Base-by-base conservation (phyloP, 2,797 vertebrate species). In the Nasua narica region DNA sequence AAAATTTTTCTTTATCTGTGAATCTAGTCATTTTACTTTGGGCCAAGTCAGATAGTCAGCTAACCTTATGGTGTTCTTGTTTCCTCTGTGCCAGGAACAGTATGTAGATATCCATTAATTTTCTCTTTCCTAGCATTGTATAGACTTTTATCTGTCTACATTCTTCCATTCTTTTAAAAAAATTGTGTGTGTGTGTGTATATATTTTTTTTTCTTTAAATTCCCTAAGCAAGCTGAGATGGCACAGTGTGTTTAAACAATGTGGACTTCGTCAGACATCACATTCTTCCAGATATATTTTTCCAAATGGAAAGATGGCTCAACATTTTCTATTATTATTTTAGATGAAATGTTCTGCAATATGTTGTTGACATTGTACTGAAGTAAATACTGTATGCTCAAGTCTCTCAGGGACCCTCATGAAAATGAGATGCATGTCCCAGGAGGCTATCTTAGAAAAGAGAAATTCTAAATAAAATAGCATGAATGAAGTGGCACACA, bases 321-420 rank as follows among this genome's bases (percentile, higher is more conserved):
- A 98, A 97, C 95, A 90, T 97, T 97, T 97, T 98, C 96, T 98
- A 98, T 98, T 98, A 98, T 98, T 98, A 98, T 98, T 98, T 98
- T 97, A 98, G 94, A 98, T 97, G 94, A 98, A 97, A 96, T 96
- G 93, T 98, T 97, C 97, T 96, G 91, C 98, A 98, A 96, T 98
- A 98, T 98, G 97, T 98, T 98, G 97, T 98, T 98, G 96, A 97
- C 94, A 96, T 95, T 95, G 69, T 96, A 96, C 93, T 96, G 90
- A 95, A 98, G 96, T 98, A 98, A 98, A 98, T 97, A 98, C 96
- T 98, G 96, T 98, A 97, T 97, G 97, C 91, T 98, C 94, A 85
- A 94, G 87, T 97, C 96, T 98, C 96, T 96, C 96, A 60, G 87
- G 96, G 84, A 97, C 97, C 95, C 93, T 98, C 91, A 95, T 97